Base-by-base conservation (phyloP, 2,113 vertebrate species). In the Epinephelus fuscoguttatus region DNA sequence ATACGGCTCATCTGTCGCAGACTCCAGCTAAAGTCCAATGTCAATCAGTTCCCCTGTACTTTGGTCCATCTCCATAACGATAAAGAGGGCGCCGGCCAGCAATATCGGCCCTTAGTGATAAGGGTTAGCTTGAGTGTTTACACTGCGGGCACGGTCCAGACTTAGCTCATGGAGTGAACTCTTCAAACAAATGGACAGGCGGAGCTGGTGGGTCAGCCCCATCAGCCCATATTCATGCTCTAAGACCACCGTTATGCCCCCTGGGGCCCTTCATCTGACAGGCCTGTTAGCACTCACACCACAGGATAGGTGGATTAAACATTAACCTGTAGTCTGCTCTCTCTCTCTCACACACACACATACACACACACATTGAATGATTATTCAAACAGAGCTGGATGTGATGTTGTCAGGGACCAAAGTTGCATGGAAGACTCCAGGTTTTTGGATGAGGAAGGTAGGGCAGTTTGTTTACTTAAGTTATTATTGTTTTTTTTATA, bases 11-110 rank as follows among this genome's bases (percentile, higher is more conserved):
- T 91, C 78, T 71, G 45, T 84, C 37, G 52, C 19, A 56, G 73
- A 66, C 67, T 9, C 4, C 53, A 84, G 74, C 67, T 86, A 84
- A 88, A 91, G 84, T 88, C 86, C 81, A 90, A 82, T 85, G 86
- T 89, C 90, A 85, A 74, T 91, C 84, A 79, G 84, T 73, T 69
- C 80, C 25, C 45, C 14, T 91, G 93, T 61, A 93, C 93, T 93
- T 94, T 93, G 93, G 72, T 78, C 92, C 77, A 59, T 87, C 80
- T 80, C 80, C 86, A 78, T 84, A 81, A 63, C 18, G 83, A 94
- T 92, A 85, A 12, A 88, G 71, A 89, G 84, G 49, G 63, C n/a
- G 75, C 78, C 47, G 60, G 78, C 75, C 66, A 33, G 70, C 83
- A 11, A 45, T 90, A 91, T 92, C 87, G 75, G 82, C 73, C 37